Evolutionary conservation across 2,113 vertebrate genomes (phyloP).

Genomic region (Phalacrocorax brasilianus): DNA sequence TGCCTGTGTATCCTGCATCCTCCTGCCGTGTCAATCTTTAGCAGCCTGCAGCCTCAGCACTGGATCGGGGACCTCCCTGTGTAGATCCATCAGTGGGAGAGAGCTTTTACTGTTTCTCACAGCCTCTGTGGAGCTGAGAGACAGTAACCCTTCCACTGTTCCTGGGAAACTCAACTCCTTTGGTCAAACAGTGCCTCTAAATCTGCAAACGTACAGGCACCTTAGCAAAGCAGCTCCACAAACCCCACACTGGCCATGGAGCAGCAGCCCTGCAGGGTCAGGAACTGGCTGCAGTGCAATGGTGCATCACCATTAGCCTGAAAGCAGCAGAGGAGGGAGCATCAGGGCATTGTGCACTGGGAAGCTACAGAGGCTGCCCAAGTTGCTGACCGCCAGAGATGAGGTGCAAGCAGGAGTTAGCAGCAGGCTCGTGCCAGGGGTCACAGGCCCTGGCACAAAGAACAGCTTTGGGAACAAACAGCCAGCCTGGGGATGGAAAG

Average conservation of each 20-base stretch:
- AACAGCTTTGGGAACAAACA: not conserved
- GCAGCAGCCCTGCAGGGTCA: not conserved
- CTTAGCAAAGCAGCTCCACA: not conserved
- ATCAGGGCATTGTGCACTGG: not conserved
- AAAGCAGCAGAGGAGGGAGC: not conserved
- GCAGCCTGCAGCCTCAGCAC: not conserved
- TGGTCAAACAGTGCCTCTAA: not conserved
- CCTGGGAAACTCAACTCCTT: not conserved
- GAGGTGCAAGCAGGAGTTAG: not conserved
- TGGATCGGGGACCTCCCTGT: not conserved
- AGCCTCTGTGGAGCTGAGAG: not conserved
- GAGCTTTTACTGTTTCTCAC: not conserved
- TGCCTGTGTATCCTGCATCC: not conserved
- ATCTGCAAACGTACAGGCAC: not conserved
- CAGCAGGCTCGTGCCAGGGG: not conserved
- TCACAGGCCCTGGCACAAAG: not conserved
- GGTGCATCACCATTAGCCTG: not conserved
- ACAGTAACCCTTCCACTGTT: not conserved
- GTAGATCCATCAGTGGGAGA: not conserved
- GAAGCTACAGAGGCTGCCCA: not conserved
- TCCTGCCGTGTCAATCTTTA: not conserved
- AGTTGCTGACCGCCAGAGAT: accelerated
- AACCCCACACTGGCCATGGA: not conserved
- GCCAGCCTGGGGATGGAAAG: not conserved
- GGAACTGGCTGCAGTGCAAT: not conserved